Evolutionary conservation across 2,888 invertebrate genomes (phyloP).

Genomic region (Pristionchus exspectatus): DNA sequence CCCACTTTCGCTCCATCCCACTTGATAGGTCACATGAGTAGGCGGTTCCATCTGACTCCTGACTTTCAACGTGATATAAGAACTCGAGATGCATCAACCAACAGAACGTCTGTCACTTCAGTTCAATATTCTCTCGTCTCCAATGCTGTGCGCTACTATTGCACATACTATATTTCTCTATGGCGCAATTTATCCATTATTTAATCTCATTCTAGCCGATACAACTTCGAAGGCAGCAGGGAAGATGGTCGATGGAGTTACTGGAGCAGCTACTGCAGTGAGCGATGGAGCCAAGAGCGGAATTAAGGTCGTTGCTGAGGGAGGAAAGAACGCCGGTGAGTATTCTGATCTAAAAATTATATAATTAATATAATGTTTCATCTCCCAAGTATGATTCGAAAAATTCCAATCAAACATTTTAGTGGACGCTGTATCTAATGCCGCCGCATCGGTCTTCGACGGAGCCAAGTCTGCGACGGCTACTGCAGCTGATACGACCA

Average conservation of each 20-base stretch:
- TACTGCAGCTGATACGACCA: neutral
- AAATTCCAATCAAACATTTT: neutral
- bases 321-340: conserved; percentile 44
- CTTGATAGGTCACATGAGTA: neutral
- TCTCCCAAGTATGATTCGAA: neutral
- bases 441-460: conserved; percentile 14
- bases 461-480: conserved; percentile 34
- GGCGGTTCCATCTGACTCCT: neutral
- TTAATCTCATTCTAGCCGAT: neutral
- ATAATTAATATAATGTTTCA: neutral
- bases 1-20: neutral
- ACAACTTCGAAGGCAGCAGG: conserved; percentile 46
- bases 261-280: conserved; percentile 44
- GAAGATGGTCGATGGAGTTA: conserved; percentile 25
- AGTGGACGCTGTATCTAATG: conserved; percentile 43
- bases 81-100: neutral
- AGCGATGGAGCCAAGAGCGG: conserved; percentile 50
- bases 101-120: neutral
- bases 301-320: conserved; percentile 35
- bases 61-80: neutral
- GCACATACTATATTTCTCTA: too few species aligned
- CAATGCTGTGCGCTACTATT: neutral
- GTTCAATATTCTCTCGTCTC: neutral
- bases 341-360: too few species aligned
- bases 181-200: too few species aligned